A percentile compares a stretch with the other conserved stretches of the same genome.
Conservation (phyloP, 2,888 invertebrate species). For the Drosophila maculinotata region DNA sequence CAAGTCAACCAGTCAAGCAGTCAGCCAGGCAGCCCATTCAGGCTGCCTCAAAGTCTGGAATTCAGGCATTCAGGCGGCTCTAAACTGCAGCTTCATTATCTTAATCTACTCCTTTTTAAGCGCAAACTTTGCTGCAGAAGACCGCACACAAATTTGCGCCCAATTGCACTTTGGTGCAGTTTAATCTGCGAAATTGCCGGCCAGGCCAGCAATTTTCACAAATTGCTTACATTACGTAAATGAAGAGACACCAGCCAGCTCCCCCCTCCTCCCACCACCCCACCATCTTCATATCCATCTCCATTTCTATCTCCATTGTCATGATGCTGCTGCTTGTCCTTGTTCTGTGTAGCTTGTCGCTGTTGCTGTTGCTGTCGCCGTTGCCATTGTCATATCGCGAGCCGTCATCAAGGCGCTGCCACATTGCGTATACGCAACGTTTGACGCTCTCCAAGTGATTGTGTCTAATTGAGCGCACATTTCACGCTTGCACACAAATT, state of each 20-base stretch:
- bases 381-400: conserved; percentile 57
- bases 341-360: conserved; percentile 28
- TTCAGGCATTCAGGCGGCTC: conserved; percentile 48
- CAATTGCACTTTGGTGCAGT: conserved; percentile 79
- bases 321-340: conserved; percentile 38
- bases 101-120: conserved; percentile 75
- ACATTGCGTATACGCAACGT: conserved; percentile 75
- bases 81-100: conserved; percentile 77
- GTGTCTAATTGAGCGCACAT: conserved; percentile 63
- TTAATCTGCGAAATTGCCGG: conserved; percentile 76
- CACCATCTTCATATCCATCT: conserved; percentile 31
- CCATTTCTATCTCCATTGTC: conserved; percentile 65
- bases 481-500: conserved; percentile 50
- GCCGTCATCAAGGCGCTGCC: conserved; percentile 73
- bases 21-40: conserved; percentile 17
- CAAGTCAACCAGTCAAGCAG: conserved; percentile 16
- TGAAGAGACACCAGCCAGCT: conserved; percentile 64
- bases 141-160: conserved; percentile 75
- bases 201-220: conserved; percentile 74
- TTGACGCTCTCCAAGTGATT: conserved; percentile 55
- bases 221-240: conserved; percentile 80
- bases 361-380: conserved; percentile 32
- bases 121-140: conserved; percentile 46
- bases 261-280: background rate
- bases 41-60: conserved; percentile 25